These are phyloP conservation scores for Polyergus mexicanus DNA, from an alignment of 1,140 invertebrate species.

Conservation along the genomic window DNA sequence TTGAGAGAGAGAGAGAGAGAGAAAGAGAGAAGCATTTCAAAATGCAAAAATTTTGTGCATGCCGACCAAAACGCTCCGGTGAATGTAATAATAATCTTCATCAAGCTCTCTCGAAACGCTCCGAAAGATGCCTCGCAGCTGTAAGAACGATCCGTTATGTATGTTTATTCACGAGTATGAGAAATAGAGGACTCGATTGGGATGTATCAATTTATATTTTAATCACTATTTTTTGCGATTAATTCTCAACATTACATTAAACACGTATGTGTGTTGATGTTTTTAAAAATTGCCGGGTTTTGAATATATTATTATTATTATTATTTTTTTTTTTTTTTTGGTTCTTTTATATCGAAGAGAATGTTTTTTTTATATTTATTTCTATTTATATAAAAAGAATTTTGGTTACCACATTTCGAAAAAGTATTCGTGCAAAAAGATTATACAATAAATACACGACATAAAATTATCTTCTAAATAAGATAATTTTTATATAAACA, in stretches of 20 bases:
- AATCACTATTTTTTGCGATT: not conserved
- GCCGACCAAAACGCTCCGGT: slow-evolving; percentile 23
- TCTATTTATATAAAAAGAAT: not conserved
- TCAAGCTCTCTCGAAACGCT: slow-evolving; percentile 48
- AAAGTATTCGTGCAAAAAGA: not conserved
- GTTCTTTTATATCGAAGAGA: not conserved
- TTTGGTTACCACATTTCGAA: not conserved
- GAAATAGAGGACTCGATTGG: slow-evolving; percentile 21
- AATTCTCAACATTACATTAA: not conserved
- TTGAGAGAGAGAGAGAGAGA: too few species aligned
- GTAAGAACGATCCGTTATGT: slow-evolving; percentile 46
- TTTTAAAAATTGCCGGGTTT: not conserved
- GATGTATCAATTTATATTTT: slow-evolving; percentile 14
- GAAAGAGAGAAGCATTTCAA: not conserved
- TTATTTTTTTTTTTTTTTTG: too few species aligned
- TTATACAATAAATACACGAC: too few species aligned
- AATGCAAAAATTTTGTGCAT: slow-evolving; percentile 9
- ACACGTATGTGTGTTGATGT: not conserved
- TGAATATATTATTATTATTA: too few species aligned
- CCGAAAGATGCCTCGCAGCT: slow-evolving; percentile 44
- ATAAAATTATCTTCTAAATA: too few species aligned
- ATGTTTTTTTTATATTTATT: not conserved
- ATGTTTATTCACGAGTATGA: slow-evolving; percentile 58
- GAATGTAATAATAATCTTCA: slow-evolving; percentile 57
- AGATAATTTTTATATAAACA: too few species aligned